Evolutionary conservation across 2,113 vertebrate genomes (phyloP).

Genomic region (Apteryx owenii): DNA sequence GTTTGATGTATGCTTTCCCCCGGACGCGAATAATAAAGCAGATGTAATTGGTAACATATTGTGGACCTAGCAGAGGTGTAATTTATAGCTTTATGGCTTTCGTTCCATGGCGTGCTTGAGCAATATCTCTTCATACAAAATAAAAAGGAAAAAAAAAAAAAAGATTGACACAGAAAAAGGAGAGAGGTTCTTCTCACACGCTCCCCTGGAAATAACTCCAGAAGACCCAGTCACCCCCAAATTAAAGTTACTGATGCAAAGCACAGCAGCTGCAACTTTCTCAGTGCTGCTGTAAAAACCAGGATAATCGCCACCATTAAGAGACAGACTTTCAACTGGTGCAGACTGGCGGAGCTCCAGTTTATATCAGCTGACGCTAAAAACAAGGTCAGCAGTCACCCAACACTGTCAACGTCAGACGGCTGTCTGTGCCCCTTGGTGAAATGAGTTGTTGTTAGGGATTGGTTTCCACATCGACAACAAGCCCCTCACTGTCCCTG

Average conservation of each 20-base stretch:
- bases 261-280: neutral
- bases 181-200: neutral
- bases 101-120: constrained; percentile 1
- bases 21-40: constrained; percentile 55
- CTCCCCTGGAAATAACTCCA: neutral
- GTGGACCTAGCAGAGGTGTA: constrained; percentile 42
- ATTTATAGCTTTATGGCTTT: constrained; percentile 62
- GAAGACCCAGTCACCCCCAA: neutral
- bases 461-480: neutral
- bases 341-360: constrained; percentile 55
- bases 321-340: constrained; percentile 53
- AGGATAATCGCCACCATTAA: constrained; percentile 15
- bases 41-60: constrained; percentile 56
- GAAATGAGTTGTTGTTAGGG: constrained; percentile 44
- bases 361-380: constrained; percentile 29
- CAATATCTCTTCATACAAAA: constrained; percentile 5
- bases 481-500: neutral
- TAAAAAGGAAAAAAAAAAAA: neutral
- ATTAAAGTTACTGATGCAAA: neutral
- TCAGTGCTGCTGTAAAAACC: neutral
- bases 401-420: constrained; percentile 33
- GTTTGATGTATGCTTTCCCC: constrained; percentile 53
- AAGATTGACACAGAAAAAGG: neutral
- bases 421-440: constrained; percentile 3
- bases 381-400: constrained; percentile 66